These are phyloP conservation scores for Baryphthengus martii DNA, from an alignment of 2,113 vertebrate species.

Conservation along the genomic window DNA sequence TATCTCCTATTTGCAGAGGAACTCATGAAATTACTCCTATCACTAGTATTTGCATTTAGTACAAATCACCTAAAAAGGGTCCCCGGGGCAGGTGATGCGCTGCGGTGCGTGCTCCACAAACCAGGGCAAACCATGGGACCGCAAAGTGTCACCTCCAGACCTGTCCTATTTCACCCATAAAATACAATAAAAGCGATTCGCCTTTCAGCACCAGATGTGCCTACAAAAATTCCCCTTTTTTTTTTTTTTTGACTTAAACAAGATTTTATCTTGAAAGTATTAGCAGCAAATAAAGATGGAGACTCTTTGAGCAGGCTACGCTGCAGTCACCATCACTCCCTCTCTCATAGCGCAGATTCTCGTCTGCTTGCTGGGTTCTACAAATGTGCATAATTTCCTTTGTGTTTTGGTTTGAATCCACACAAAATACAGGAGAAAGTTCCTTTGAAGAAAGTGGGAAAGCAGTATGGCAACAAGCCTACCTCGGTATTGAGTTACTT, in stretches of 20 bases:
- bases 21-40: rapidly evolving
- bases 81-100: rapidly evolving
- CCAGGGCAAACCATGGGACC: neutral
- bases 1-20: neutral
- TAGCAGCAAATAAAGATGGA: neutral
- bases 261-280: neutral
- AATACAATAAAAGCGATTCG: neutral
- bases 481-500: neutral
- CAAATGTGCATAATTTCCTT: neutral
- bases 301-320: neutral
- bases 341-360: neutral
- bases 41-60: neutral
- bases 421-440: constrained; percentile 15
- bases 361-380: neutral
- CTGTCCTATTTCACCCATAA: rapidly evolving
- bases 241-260: neutral
- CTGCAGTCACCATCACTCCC: neutral
- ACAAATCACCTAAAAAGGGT: neutral
- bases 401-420: constrained; percentile 33
- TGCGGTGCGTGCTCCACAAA: rapidly evolving
- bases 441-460: constrained; percentile 60
- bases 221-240: neutral
- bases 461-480: constrained; percentile 15
- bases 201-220: neutral
- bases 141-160: neutral